Percentiles rank a stretch among this genome's conserved stretches.
Evolutionary conservation across 1,140 invertebrate genomes (phyloP).

Genomic region (Dermatophagoides farinae): DNA sequence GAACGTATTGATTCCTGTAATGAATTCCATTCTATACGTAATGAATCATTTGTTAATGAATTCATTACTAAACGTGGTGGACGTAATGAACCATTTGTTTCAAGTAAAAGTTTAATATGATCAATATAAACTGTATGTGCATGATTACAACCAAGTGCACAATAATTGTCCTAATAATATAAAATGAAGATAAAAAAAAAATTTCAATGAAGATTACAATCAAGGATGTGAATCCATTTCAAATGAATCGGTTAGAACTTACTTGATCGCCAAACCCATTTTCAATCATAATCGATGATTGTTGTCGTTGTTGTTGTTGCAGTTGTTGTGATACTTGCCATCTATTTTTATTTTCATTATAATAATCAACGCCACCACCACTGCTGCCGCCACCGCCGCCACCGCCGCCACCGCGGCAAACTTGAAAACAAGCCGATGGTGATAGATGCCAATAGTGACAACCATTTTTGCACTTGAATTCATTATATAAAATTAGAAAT

Average conservation of each 20-base stretch:
- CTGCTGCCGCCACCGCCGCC: constrained; percentile 24
- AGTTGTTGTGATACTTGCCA: not conserved
- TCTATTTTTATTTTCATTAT: no score
- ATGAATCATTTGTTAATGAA: constrained; percentile 45
- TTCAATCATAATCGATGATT: constrained; percentile 12
- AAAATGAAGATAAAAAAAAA: not conserved
- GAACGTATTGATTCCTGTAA: constrained; percentile 22
- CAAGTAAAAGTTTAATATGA: constrained; percentile 43
- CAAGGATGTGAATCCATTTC: not conserved
- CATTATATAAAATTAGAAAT: constrained; percentile 16
- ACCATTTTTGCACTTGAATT: constrained; percentile 40
- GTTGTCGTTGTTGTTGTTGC: constrained; percentile 7
- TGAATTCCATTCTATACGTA: constrained; percentile 56
- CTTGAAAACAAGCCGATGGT: constrained; percentile 39
- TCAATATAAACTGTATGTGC: constrained; percentile 49
- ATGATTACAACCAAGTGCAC: constrained; percentile 55
- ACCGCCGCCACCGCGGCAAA: constrained; percentile 29
- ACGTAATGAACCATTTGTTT: constrained; percentile 35
- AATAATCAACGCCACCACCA: no score
- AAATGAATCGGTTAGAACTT: not conserved
- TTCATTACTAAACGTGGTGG: constrained; percentile 47
- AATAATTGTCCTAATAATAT: constrained; percentile 42
- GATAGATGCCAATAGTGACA: constrained; percentile 43
- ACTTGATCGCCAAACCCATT: constrained; percentile 5
- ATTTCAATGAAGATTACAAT: not conserved